These are phyloP conservation scores for Nycteola revayana DNA, from an alignment of 2,888 invertebrate species.

Conservation along the genomic window DNA sequence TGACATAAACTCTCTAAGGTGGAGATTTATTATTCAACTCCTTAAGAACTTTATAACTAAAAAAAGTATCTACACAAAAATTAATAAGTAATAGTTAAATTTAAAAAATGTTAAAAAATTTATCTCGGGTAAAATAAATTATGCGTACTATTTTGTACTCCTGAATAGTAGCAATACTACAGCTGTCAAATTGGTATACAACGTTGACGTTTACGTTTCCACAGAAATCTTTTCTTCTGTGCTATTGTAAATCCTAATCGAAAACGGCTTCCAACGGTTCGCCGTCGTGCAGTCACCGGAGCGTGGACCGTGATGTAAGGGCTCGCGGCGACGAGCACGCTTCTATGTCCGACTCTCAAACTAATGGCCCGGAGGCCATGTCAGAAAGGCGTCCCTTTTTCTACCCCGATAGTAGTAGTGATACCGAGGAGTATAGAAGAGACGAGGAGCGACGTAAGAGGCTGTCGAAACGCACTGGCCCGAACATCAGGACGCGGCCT, in stretches of 20 bases:
- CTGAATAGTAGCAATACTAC: too few species aligned
- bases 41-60: too few species aligned
- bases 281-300: conserved; percentile 39
- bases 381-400: conserved; percentile 68
- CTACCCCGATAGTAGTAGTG: conserved; percentile 89
- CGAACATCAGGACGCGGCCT: conserved; percentile 50
- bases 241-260: conserved; percentile 14
- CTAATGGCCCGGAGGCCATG: conserved; percentile 66
- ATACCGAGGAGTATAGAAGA: conserved; percentile 91
- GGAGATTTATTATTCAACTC: too few species aligned
- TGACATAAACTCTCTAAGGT: too few species aligned
- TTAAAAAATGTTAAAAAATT: too few species aligned
- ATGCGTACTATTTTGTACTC: too few species aligned
- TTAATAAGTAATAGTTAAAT: too few species aligned
- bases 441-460: conserved; percentile 86
- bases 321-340: conserved; percentile 59
- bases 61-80: too few species aligned
- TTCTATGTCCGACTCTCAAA: conserved; percentile 70
- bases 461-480: conserved; percentile 67
- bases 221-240: conserved; percentile 24
- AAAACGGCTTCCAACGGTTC: conserved; percentile 33
- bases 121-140: too few species aligned
- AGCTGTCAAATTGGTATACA: conserved; percentile 25
- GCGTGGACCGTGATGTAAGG: conserved; percentile 67
- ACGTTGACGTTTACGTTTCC: conserved; percentile 33